Conservation (phyloP, 2,113 vertebrate genomes). For the Emberiza fucata region DNA sequence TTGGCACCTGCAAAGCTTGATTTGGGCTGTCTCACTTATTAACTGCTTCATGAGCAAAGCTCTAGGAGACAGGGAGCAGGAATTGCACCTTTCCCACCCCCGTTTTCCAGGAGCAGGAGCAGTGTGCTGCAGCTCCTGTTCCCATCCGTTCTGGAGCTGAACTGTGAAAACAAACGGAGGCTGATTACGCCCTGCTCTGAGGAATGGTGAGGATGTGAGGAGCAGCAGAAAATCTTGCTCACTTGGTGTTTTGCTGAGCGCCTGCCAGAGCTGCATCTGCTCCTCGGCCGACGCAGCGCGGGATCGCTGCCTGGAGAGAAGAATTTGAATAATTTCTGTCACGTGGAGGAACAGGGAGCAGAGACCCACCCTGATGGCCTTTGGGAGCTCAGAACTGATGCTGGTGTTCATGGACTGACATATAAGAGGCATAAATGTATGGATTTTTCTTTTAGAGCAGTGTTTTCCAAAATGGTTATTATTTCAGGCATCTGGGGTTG, state of each 20-base stretch:
- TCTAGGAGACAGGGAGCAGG: background rate
- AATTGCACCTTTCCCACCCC: background rate
- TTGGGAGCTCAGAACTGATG: background rate
- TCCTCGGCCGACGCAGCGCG: background rate
- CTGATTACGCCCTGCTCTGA: background rate
- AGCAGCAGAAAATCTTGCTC: slow-evolving; percentile 27
- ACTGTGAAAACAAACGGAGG: background rate
- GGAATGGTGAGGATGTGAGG: background rate
- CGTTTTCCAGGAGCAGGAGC: background rate
- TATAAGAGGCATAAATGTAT: background rate
- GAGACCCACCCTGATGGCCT: background rate
- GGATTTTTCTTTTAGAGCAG: background rate
- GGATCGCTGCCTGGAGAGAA: background rate
- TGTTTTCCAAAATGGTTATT: background rate
- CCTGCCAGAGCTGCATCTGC: slow-evolving; percentile 46
- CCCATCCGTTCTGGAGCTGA: background rate
- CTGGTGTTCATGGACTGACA: fast-evolving
- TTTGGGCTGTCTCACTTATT: background rate
- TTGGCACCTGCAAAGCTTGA: background rate
- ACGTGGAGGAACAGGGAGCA: background rate
- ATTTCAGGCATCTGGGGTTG: background rate
- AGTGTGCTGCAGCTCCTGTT: background rate
- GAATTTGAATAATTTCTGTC: background rate
- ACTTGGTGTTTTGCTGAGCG: slow-evolving; percentile 27
- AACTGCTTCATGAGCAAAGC: background rate